phyloP scores from a whole-genome alignment of 2,797 vertebrate species.

The Gouania willdenowi region DNA sequence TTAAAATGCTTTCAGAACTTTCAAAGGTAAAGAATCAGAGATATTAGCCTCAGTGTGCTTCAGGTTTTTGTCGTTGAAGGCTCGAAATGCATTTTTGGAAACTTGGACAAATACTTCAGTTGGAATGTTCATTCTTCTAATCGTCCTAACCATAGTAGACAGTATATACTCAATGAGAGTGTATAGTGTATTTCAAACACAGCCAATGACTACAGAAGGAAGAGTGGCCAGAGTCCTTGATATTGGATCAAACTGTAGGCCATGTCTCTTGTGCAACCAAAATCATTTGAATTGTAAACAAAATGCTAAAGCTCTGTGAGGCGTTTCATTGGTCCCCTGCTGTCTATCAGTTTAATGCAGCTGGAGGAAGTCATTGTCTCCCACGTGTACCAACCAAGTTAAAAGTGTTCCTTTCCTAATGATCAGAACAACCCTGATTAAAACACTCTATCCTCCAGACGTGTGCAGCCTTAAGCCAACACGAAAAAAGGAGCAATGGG shows the following conservation, averaged over 20 bases:
- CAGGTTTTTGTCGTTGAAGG: no score
- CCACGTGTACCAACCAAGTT: slow-evolving; percentile 3
- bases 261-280: slow-evolving; percentile 21
- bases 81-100: no score
- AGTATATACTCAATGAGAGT: no score
- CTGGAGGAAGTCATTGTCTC: slow-evolving; percentile 8
- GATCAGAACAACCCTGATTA: slow-evolving; percentile 1
- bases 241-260: slow-evolving; percentile 35
- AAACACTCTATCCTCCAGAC: slow-evolving; percentile 4
- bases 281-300: slow-evolving; percentile 28
- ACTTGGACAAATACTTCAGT: no score
- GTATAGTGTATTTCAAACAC: no score
- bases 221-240: slow-evolving; percentile 11
- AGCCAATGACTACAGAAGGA: slow-evolving; percentile 11
- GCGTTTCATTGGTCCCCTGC: slow-evolving; percentile 14
- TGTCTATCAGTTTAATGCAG: slow-evolving; percentile 19
- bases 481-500: slow-evolving; percentile 19
- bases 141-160: no score
- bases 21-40: no score
- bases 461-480: slow-evolving; percentile 13
- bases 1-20: no score
- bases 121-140: no score
- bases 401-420: slow-evolving; percentile 23
- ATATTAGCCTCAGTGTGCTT: no score
- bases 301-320: slow-evolving; percentile 22